These are phyloP conservation scores for Oncorhynchus tshawytscha DNA, from an alignment of 2,113 vertebrate genomes.

Conservation along the genomic window DNA sequence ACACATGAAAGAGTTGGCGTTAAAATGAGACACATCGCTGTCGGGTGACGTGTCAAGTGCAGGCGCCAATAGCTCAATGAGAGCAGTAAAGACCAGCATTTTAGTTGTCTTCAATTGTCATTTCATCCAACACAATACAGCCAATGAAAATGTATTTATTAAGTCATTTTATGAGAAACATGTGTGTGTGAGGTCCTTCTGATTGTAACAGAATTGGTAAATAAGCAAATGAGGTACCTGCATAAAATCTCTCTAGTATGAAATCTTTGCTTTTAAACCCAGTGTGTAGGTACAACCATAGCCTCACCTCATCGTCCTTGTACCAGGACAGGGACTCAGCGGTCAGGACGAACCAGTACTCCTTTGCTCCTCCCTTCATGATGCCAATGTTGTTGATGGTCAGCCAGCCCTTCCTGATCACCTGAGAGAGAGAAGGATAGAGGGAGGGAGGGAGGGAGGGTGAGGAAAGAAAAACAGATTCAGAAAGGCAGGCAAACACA, in stretches of 20 bases:
- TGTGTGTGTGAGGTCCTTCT: too few relatives aligned
- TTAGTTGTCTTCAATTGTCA: too few relatives aligned
- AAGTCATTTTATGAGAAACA: too few relatives aligned
- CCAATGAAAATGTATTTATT: too few relatives aligned
- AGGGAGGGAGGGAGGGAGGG: conserved; percentile 15
- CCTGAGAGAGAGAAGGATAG: conserved; percentile 67
- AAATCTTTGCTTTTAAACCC: too few relatives aligned
- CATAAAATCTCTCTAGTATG: too few relatives aligned
- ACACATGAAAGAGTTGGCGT: not conserved
- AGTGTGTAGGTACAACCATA: not conserved
- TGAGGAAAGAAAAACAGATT: not conserved
- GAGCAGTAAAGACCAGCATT: too few relatives aligned
- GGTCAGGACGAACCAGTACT: conserved; percentile 98
- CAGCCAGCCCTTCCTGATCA: conserved; percentile 98
- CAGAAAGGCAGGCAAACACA: not conserved
- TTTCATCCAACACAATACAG: too few relatives aligned
- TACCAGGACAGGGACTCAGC: conserved; percentile 98
- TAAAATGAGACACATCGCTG: conserved; percentile 16
- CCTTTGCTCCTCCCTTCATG: conserved; percentile 98
- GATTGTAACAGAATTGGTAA: too few relatives aligned
- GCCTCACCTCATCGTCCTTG: conserved; percentile 96
- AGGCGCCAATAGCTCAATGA: too few relatives aligned
- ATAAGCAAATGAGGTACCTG: too few relatives aligned
- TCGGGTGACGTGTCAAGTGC: conserved; percentile 5
- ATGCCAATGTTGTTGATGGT: conserved; percentile 99